phyloP scores from a whole-genome alignment of 1,140 invertebrate genomes.

The Parasteatoda tepidariorum region DNA sequence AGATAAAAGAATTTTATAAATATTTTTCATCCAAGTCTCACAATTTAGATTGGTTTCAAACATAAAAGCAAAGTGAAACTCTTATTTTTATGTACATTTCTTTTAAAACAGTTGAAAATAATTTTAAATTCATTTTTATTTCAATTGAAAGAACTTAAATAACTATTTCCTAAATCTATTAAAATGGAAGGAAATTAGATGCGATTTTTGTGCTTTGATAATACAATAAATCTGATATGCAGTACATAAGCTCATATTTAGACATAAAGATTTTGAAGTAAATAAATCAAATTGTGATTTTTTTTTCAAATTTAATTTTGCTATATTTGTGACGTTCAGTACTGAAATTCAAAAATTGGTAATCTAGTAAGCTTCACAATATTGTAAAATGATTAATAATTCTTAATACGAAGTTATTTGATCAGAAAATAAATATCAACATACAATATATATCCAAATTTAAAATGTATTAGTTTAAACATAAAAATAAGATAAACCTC shows the following conservation, averaged over 20 bases:
- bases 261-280: not conserved
- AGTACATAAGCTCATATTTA: constrained; percentile 17
- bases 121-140: no score
- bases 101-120: no score
- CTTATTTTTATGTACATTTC: not conserved
- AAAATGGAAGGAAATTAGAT: not conserved
- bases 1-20: no score
- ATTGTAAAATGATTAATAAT: not conserved
- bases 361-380: not conserved
- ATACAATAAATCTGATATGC: constrained; percentile 3
- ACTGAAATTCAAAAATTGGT: not conserved
- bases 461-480: no score
- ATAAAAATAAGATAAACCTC: no score
- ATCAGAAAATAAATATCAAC: not conserved
- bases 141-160: no score
- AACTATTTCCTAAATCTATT: no score
- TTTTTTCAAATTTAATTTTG: not conserved
- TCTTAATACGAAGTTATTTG: not conserved
- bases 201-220: not conserved
- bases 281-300: not conserved
- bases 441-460: no score
- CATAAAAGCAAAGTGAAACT: not conserved
- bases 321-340: no score
- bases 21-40: no score
- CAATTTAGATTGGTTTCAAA: no score